Base-by-base conservation (phyloP, 1,140 invertebrate genomes). In the Drosophila pseudoananassae region DNA sequence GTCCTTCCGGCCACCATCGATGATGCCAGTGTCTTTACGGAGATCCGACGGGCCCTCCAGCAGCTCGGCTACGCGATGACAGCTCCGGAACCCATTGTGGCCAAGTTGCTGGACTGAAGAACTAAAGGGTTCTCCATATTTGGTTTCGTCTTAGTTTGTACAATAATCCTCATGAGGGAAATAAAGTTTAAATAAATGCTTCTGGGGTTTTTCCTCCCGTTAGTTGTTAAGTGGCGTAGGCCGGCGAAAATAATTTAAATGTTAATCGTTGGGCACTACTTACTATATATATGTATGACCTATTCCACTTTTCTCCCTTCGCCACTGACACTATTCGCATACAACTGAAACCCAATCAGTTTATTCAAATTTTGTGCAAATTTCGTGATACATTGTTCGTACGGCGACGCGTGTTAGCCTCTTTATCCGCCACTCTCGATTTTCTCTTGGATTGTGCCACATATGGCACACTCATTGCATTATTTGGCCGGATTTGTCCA, bases 1-100 rank as follows among this genome's bases (percentile, higher is more conserved):
- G 95, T 96, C 92, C 94, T 98, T 90, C 95, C 97, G 46, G 94
- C 96, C 3, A 98, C 97, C 1, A 97, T 98, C 54, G 97, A 98
- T 92, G 97, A 98, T 93, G 94, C 96, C 14, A 94, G 93, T 53
- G 96, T 98, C 1, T 98, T 97, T 83, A 92, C 92, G 3, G 95
- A 96, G 83, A 96, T 91, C 31, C 70, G 96, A 80, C 82, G 92
- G 27, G 95, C 94, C 3, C 92, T 98, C 54, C 95, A 96, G 82
- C 95, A 95, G 82, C 91, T 96, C 46, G 96, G 96, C 3, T 96
- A 95, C 78, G 96, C 96, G 2, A 94, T 94, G 91, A 93, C 93
- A 61, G 95, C 95, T 1, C 95, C 95, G 0, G 94, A 96, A 91
- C 95, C 95, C 5, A 93, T 89, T 47, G 76, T 89, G 59, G 72